Conservation (phyloP, 2,888 invertebrate genomes). For the Nephrotoma appendiculata region DNA sequence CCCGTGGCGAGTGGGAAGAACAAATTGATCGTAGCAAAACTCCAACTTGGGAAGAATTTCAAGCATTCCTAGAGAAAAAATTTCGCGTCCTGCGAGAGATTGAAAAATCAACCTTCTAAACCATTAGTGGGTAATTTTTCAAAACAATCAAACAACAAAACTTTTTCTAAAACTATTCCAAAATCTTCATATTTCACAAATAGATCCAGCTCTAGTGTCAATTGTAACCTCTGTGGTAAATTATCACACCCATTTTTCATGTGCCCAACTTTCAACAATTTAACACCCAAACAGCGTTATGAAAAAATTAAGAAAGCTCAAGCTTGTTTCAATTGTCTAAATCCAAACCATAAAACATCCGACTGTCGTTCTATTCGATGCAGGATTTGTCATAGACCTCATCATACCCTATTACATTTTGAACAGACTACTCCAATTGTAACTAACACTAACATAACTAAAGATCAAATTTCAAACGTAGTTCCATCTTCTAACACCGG, state of each 20-base stretch:
- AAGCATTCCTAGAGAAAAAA: background rate
- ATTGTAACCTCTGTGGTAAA: background rate
- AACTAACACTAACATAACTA: background rate
- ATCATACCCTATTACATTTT: no score
- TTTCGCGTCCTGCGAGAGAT: background rate
- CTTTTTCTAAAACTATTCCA: background rate
- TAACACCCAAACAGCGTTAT: background rate
- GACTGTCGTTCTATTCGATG: no score
- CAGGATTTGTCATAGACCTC: no score
- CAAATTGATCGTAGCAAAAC: background rate
- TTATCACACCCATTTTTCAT: background rate
- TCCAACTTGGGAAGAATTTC: background rate
- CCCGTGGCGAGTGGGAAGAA: background rate
- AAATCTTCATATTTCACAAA: background rate
- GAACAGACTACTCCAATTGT: background rate
- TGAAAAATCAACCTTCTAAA: background rate
- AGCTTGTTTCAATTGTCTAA: background rate
- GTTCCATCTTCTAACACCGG: background rate
- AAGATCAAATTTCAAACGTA: background rate
- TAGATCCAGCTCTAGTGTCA: background rate
- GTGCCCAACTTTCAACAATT: background rate
- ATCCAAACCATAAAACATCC: background rate
- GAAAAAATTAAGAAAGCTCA: no score
- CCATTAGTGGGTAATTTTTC: background rate
- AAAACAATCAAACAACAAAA: background rate